Conservation (phyloP, 2,113 vertebrate genomes). For the Macroglossus sobrinus region DNA sequence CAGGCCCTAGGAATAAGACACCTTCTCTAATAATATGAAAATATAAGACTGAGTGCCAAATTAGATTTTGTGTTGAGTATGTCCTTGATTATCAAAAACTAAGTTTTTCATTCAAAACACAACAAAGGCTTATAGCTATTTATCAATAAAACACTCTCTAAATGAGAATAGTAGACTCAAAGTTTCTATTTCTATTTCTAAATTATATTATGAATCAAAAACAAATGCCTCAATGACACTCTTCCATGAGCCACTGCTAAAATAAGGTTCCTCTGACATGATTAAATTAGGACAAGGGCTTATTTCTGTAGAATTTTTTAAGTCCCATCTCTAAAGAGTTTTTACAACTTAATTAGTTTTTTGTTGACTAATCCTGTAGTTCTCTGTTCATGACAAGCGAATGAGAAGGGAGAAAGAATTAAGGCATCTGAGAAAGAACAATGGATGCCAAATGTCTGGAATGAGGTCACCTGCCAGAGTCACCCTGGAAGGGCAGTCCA, state of each 20-base stretch:
- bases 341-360: constrained; percentile 52
- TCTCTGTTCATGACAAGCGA: not conserved
- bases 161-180: constrained; percentile 13
- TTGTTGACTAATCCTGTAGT: not conserved
- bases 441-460: not conserved
- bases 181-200: constrained; percentile 47
- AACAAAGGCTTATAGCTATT: constrained; percentile 33
- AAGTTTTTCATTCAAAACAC: constrained; percentile 9
- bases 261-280: constrained; percentile 38
- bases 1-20: not conserved
- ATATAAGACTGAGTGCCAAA: not conserved
- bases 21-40: not conserved
- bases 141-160: constrained; percentile 58
- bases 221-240: constrained; percentile 34
- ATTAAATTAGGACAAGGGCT: constrained; percentile 46
- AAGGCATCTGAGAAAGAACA: not conserved
- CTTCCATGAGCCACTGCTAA: constrained; percentile 19
- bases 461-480: not conserved
- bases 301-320: constrained; percentile 8
- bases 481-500: not conserved
- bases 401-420: not conserved
- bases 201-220: constrained; percentile 41
- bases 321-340: constrained; percentile 52
- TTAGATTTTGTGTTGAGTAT: not conserved
- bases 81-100: not conserved